Evolutionary conservation across 2,113 vertebrate species (phyloP), one percentile per base, ranked within the genome.

Genomic region (Romanogobio albipinnatus): DNA sequence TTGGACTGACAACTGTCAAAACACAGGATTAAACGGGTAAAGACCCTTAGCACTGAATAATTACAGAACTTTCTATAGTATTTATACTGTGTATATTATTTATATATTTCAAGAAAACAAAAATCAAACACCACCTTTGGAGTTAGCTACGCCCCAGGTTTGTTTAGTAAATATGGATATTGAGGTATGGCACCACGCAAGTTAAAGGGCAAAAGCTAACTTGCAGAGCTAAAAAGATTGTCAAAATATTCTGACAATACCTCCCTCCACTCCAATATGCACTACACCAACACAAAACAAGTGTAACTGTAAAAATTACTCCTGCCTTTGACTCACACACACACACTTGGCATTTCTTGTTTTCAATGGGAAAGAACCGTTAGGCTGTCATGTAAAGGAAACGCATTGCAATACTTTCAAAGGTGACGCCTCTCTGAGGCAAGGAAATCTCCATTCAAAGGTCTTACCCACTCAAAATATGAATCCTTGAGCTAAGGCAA

Each of bases 151-250:
- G 82, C 89, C 82, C 64, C 84, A 86, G 62, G 1, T 83, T 89
- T 89, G 89, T 90, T 92, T 87, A 89, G 91, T 90, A 92, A 89
- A 89, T 88, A 88, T 90, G 92, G 87, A 91, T 90, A 91, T 81
- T 86, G 89, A 93, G 91, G 91, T 94, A 92, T 92, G 93, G 92
- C 92, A 94, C 92, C 90, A 90, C 90, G 90, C 89, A 89, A 85
- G 81, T 93, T 88, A 86, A 82, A 86, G 78, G 76, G 86, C 86
- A 77, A 49, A 85, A 81, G 85, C 86, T 87, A 89, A 68, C 61
- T 84, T 82, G 6, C 53, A 90, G 86, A 84, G 39, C 53, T 84
- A 86, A 80, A 49, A 86, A 82, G 89, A 89, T 90, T 84, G 89
- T 90, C 89, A 45, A 39, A 75, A 74, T 85, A 81, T 68, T 81